Percentiles rank a stretch among this genome's conserved stretches.
phyloP scores from a whole-genome alignment of 2,797 vertebrate genomes.

The Setipinna tenuifilis region DNA sequence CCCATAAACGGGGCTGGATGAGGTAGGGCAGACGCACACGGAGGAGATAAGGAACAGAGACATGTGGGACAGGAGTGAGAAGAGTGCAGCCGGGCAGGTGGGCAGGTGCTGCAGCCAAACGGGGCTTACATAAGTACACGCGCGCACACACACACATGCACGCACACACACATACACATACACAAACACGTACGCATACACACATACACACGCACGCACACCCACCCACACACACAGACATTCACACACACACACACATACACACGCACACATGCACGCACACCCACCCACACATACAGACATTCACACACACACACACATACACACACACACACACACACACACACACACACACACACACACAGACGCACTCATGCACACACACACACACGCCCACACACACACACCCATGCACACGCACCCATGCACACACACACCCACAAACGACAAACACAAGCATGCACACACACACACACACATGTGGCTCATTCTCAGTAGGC shows the following conservation, averaged over 20 bases:
- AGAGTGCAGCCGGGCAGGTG: neutral
- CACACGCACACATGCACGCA: too few species aligned
- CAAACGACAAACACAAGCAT: too few species aligned
- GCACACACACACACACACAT: neutral
- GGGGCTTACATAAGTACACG: neutral
- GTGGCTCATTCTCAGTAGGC: neutral
- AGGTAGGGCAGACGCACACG: neutral
- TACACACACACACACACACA: neutral
- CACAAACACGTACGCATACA: constrained; percentile 1
- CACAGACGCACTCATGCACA: too few species aligned
- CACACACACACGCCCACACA: too few species aligned
- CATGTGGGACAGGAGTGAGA: too few species aligned
- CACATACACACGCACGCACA: constrained; percentile 17
- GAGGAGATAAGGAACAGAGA: neutral
- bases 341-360: too few species aligned
- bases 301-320: too few species aligned
- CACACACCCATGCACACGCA: too few species aligned
- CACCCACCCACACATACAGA: too few species aligned
- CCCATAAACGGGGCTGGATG: neutral
- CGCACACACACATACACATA: constrained; percentile 21
- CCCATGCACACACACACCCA: too few species aligned
- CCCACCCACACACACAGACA: constrained; percentile 20
- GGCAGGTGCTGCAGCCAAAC: neutral
- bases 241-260: neutral
- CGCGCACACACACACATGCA: neutral